Evolutionary conservation across 2,113 vertebrate species (phyloP), one percentile per base, ranked within the genome.

Genomic region (Pterocles gutturalis): DNA sequence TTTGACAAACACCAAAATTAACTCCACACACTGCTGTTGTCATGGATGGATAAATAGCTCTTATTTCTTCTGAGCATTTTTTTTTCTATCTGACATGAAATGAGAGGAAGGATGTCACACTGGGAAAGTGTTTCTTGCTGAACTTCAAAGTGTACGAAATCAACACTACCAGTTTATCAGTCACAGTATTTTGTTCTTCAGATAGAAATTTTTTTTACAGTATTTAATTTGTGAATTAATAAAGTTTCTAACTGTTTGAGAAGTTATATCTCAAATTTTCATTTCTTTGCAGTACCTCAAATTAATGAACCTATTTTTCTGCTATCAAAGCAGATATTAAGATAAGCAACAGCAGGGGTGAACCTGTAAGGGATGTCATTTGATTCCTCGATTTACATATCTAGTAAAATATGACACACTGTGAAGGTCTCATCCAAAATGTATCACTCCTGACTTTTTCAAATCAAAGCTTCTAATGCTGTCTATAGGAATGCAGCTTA

Each of bases 1-100:
- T 94, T 81, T 93, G 67, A 90, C 48, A 72, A 90, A 81, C 76
- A 58, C 38, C 86, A 51, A 62, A 69, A 82, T 85, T 70, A 75
- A 69, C 15, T 61, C 75, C 87, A 71, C 20, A 58, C 7, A 57
- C 45, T 16, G 18, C 38, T 90, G 38, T 67, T 83, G 11, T 61
- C 33, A 48, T 41, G 48, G 55, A 55, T 72, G 81, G 66, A 17
- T 75, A 55, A 94, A 29, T 61, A 58, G 46, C 28, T 78, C 58
- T 31, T 60, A 49, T 75, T 83, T 69, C 54, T 90, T 51, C 55
- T 78, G 64, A 76, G 43, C 67, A 10, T 64, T 81, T 61, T 65
- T 38, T 51, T 67, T 71, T 73, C 54, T 72, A 33, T 73, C 41
- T 20, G 53, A 66, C 34, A 29, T 38, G 43, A 1, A 22, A 43